Conservation (phyloP, 2,797 vertebrate genomes). For the Phoeniculus purpureus region DNA sequence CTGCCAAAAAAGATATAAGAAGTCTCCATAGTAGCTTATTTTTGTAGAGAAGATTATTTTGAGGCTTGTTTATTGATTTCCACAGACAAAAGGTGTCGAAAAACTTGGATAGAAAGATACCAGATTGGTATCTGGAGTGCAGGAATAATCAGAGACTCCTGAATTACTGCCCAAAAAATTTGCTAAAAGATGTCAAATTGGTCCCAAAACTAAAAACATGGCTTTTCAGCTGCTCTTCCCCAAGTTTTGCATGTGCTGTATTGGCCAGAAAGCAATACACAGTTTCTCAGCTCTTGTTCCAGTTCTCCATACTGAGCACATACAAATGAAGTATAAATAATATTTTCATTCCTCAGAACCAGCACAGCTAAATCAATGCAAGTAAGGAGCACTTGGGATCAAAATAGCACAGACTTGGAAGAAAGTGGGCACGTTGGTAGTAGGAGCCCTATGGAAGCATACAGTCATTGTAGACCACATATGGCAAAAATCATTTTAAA, state of each 20-base stretch:
- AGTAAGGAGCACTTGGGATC: neutral
- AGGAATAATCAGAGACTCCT: conserved; percentile 42
- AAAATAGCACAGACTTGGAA: neutral
- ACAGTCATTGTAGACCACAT: neutral
- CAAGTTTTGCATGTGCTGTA: conserved; percentile 35
- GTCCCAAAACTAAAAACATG: conserved; percentile 53
- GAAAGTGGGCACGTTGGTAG: neutral
- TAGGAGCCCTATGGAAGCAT: neutral
- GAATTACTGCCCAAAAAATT: conserved; percentile 61
- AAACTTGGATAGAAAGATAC: conserved; percentile 60
- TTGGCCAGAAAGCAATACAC: conserved; percentile 55
- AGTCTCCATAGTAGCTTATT: conserved; percentile 15
- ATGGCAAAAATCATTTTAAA: neutral
- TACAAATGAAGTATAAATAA: conserved; percentile 33
- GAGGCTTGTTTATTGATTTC: conserved; percentile 64
- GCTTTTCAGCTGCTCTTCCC: conserved; percentile 51
- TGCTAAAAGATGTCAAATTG: conserved; percentile 60
- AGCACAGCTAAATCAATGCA: neutral
- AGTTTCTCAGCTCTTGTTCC: conserved; percentile 30
- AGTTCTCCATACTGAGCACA: conserved; percentile 6
- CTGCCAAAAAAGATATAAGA: neutral
- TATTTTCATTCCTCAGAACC: conserved; percentile 33
- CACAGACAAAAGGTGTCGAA: conserved; percentile 58
- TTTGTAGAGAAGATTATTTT: conserved; percentile 49
- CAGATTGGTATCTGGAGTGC: conserved; percentile 46